Conservation (phyloP, 2,797 vertebrate genomes). For the Ctenopoma kingsleyae region DNA sequence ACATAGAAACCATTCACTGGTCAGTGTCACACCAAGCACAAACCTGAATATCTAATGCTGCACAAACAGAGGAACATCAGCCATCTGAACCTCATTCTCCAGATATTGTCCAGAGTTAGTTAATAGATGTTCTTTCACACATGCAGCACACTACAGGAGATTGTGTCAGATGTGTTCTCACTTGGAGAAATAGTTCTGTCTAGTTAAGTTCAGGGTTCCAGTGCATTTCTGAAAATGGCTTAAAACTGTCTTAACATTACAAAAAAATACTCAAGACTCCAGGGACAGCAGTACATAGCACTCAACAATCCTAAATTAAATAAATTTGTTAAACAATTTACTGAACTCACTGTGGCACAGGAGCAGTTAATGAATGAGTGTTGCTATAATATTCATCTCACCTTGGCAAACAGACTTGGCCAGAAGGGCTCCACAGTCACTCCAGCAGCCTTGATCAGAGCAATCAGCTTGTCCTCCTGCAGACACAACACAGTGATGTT, state of each 20-base stretch:
- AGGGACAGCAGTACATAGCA: no score
- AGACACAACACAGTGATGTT: slow-evolving; percentile 3
- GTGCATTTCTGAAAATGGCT: no score
- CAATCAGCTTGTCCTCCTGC: slow-evolving; percentile 97
- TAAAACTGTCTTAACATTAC: no score
- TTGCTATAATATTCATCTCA: slow-evolving; percentile 59
- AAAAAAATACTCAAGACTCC: no score
- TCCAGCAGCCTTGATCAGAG: slow-evolving; percentile 95
- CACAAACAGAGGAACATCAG: not conserved
- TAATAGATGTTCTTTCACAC: not conserved
- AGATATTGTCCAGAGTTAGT: no score
- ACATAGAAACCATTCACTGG: not conserved
- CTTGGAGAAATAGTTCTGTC: no score
- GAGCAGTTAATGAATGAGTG: no score
- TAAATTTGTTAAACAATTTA: not conserved
- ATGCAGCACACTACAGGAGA: no score
- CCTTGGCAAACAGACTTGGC: slow-evolving; percentile 97
- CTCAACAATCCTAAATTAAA: no score
- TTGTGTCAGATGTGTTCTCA: no score
- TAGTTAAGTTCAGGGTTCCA: no score
- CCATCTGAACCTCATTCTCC: no score
- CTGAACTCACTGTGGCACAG: not conserved
- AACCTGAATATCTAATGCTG: not conserved
- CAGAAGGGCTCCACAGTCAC: slow-evolving; percentile 97
- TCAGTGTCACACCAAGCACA: not conserved